Base-by-base conservation (phyloP, 2,888 invertebrate species). In the Arrhopalites spinosus region DNA sequence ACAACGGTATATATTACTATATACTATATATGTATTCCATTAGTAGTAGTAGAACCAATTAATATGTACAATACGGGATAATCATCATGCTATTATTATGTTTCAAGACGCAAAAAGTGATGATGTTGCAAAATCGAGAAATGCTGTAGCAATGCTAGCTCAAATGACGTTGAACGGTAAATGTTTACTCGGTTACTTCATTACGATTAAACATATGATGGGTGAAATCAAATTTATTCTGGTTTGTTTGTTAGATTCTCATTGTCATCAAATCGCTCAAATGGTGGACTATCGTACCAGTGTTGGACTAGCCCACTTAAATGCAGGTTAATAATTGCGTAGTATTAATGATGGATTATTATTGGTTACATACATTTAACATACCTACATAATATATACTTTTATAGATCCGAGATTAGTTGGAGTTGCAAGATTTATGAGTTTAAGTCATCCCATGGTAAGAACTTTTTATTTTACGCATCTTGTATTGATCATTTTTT, bases 211-310 rank as follows among this genome's bases (percentile, higher is more conserved):
- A 27, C 13, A 59, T 59, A 59, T 23, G 17, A 13, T n/a, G 13
- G 23, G n/a, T 20, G 20, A 23, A 23, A 3, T 3, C 59, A 59
- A 59, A 25, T 5, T 56, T 11, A 8, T n/a, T n/a, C n/a, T n/a
- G n/a, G n/a, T n/a, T n/a, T n/a, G n/a, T n/a, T n/a, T n/a, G n/a
- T n/a, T n/a, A 89, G 89, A 87, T 80, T 87, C 87, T 83, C 87
- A 93, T 82, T 93, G 90, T 84, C 87, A 88, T 71, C 90, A 92
- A 83, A 88, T 95, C 77, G 93, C 95, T 5, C 93, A 94, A 86
- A 91, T 92, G 79, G 88, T 93, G 82, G 92, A 94, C 86, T 88
- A 90, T 64, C 88, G 89, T 81, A 93, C 93, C 0, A 91, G 93
- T 1, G 90, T 94, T 0, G 90, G 91, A 1, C 87, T 96, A 70